phyloP scores from a whole-genome alignment of 2,888 invertebrate species.

The Cephus runcator region DNA sequence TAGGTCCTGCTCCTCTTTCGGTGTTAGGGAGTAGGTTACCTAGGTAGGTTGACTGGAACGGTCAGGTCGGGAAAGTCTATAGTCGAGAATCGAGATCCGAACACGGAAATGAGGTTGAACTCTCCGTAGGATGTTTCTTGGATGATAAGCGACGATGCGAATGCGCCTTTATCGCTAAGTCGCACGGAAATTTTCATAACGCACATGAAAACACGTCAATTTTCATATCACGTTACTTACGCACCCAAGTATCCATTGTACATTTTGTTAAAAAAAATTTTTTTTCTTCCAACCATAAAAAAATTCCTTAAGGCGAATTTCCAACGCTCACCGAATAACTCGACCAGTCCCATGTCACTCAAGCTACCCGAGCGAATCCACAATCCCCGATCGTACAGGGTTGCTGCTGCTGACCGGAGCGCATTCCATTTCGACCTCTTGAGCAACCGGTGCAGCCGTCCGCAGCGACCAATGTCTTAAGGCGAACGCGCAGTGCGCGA shows the following conservation, averaged over 20 bases:
- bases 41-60: slow-evolving; percentile 42
- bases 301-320: not conserved
- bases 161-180: not conserved
- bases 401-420: not conserved
- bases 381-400: not conserved
- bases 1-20: slow-evolving; percentile 49
- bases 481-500: not conserved
- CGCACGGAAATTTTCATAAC: not conserved
- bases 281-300: not conserved
- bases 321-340: not conserved
- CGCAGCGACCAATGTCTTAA: not conserved
- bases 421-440: not conserved
- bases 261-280: not conserved
- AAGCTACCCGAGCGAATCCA: not conserved
- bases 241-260: not conserved
- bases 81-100: slow-evolving; percentile 23
- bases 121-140: not conserved
- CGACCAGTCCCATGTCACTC: not conserved
- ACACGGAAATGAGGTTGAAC: slow-evolving; percentile 28
- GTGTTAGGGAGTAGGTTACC: slow-evolving; percentile 30
- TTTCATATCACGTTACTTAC: not conserved
- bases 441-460: not conserved
- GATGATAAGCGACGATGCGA: not conserved
- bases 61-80: slow-evolving; percentile 41
- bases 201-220: not conserved